Evolutionary conservation across 1,140 invertebrate genomes (phyloP), one percentile per base, ranked within the genome.

Genomic region (Chelonus insularis): DNA sequence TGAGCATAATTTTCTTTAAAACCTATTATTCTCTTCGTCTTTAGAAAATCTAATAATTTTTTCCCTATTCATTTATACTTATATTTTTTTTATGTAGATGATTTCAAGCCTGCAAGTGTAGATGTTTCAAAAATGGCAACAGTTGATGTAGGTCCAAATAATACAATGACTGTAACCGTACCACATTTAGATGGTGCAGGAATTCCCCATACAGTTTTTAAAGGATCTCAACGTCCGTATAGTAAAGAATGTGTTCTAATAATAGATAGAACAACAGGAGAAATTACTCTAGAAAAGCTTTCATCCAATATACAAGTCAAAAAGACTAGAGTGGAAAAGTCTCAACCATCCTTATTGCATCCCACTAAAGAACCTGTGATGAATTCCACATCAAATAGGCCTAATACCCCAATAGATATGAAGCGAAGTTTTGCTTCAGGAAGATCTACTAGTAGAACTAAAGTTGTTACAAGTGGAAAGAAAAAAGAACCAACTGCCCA

Each of bases 91-190:
- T 32, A 16, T n/a, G 1, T 79, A 96, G 93, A 94, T 92, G 95
- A 98, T 82, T 98, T 98, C 77, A 97, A 97, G 79, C 95, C 96
- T 72, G 95, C 95, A 1, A 97, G 94, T 72, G 93, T 97, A 36
- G 95, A 97, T 81, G 88, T 91, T 11, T 91, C 88, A 61, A 93
- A 97, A 83, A 90, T 91, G 80, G 94, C 94, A 16, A 89, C 85
- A 16, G 87, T 98, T 20, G 93, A 96, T 76, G 90, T 97, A 52
- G 92, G 91, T 51, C 85, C 87, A 59, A 93, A 91, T 72, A 90
- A 95, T 80, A 92, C 94, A 82, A 88, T 92, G 71, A 95, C 93
- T 56, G 93, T 98, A 14, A 95, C 92, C 61, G 92, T 97, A 62
- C 95, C 95, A 65, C 93, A 97, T 87, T 87, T 95, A 74, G 89